These are phyloP conservation scores for Cynodonichthys magdalenae DNA, from an alignment of 2,797 vertebrate genomes.

Conservation along the genomic window DNA sequence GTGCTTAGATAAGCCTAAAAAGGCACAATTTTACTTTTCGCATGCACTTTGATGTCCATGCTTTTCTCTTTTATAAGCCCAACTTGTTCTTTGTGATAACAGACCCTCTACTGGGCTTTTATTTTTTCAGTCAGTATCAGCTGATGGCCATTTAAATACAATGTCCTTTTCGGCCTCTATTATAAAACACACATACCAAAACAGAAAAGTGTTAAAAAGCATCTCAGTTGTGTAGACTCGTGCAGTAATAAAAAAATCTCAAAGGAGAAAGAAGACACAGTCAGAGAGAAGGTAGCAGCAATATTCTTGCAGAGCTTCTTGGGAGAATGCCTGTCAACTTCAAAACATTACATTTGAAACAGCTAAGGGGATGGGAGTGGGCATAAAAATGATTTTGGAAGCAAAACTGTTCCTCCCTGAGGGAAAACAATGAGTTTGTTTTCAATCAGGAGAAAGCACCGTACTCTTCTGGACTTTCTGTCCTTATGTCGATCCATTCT, in stretches of 20 bases:
- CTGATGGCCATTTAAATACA: not conserved
- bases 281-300: not conserved
- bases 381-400: slow-evolving; percentile 26
- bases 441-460: slow-evolving; percentile 69
- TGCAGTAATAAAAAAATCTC: not conserved
- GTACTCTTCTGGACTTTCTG: slow-evolving; percentile 52
- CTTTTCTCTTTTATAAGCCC: not conserved
- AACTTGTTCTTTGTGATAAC: not conserved
- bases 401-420: slow-evolving; percentile 42
- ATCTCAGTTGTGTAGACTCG: no score
- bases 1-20: not conserved
- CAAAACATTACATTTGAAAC: slow-evolving; percentile 1
- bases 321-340: slow-evolving; percentile 6
- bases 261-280: not conserved
- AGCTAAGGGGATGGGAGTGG: not conserved
- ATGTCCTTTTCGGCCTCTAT: not conserved
- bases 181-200: not conserved
- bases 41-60: not conserved
- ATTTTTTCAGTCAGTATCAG: not conserved
- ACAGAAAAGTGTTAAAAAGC: no score
- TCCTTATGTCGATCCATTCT: slow-evolving; percentile 51
- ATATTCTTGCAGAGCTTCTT: slow-evolving; percentile 3
- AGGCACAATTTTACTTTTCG: not conserved
- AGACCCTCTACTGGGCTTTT: not conserved
- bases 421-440: slow-evolving; percentile 67